A percentile compares a stretch with the other conserved stretches of the same genome.
Evolutionary conservation across 64 coral and sea anemone genomes (phyloP).

Genomic region (Porites australiensis): DNA sequence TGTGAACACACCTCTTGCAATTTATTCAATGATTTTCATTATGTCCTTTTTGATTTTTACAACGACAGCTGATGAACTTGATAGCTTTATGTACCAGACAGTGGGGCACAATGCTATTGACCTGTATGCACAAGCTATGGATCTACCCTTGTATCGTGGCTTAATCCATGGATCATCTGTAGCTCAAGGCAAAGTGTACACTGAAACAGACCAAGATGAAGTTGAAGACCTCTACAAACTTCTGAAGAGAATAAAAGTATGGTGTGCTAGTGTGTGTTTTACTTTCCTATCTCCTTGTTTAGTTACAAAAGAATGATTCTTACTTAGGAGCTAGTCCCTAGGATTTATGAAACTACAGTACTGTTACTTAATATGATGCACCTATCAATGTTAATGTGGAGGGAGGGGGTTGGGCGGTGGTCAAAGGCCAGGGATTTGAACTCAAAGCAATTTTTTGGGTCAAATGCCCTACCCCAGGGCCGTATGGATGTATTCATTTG

Average conservation of each 20-base stretch:
- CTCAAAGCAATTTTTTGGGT: too few relatives aligned
- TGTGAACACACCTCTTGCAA: too few relatives aligned
- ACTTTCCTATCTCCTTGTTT: not conserved
- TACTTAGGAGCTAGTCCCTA: too few relatives aligned
- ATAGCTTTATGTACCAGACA: constrained; percentile 99
- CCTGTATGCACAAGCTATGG: constrained; percentile 96
- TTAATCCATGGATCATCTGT: constrained; percentile 85
- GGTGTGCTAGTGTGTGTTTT: not conserved
- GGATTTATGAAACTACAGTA: too few relatives aligned
- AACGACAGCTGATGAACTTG: constrained; percentile 81
- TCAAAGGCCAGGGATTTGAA: too few relatives aligned
- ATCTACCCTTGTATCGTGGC: constrained; percentile 78
- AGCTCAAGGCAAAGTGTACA: constrained; percentile 81
- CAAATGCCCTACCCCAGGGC: too few relatives aligned
- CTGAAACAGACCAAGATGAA: constrained; percentile 83
- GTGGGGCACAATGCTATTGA: constrained; percentile 95
- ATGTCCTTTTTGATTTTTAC: not conserved
- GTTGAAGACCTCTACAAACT: constrained; percentile 96
- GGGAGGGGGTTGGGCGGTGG: too few relatives aligned
- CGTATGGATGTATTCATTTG: too few relatives aligned
- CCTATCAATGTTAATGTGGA: too few relatives aligned
- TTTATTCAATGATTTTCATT: too few relatives aligned
- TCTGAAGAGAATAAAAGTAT: constrained; percentile 85
- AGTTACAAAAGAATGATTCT: too few relatives aligned
- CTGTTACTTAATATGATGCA: too few relatives aligned